These are phyloP conservation scores for Condylura cristata DNA, from an alignment of 2,113 vertebrate species.

Conservation along the genomic window DNA sequence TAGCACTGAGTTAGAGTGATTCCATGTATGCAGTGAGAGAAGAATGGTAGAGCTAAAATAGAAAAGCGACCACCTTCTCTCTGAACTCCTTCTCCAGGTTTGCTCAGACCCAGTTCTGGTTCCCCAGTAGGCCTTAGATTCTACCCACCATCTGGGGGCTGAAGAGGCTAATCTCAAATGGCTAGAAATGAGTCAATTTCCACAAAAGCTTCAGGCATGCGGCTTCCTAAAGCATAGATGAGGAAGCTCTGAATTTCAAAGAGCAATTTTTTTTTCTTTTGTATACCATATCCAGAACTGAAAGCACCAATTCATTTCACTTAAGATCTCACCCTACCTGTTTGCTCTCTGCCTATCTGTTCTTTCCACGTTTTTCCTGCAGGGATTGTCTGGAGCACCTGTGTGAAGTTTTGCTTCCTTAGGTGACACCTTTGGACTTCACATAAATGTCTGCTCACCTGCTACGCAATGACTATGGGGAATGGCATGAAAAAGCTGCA, in stretches of 20 bases:
- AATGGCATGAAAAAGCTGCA: not conserved
- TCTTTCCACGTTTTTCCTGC: not conserved
- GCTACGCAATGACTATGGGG: not conserved
- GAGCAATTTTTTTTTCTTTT: slow-evolving; percentile 74
- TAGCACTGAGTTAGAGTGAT: not conserved
- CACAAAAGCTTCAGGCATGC: slow-evolving; percentile 67
- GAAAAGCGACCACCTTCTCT: not conserved
- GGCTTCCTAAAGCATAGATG: slow-evolving; percentile 82
- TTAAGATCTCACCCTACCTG: slow-evolving; percentile 71
- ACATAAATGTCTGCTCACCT: not conserved
- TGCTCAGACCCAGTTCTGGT: slow-evolving; percentile 57
- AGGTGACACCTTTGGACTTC: rapidly evolving
- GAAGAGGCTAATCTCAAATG: slow-evolving; percentile 54
- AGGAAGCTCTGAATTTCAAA: slow-evolving; percentile 77
- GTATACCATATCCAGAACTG: slow-evolving; percentile 84
- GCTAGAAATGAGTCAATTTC: slow-evolving; percentile 80
- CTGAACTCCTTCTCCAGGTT: slow-evolving; percentile 32
- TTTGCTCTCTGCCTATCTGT: not conserved
- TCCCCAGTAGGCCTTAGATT: slow-evolving; percentile 54
- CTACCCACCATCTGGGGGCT: slow-evolving; percentile 57
- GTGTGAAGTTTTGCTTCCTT: not conserved
- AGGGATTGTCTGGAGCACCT: not conserved
- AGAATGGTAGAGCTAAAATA: not conserved
- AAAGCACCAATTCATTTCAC: slow-evolving; percentile 87
- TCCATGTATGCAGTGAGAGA: rapidly evolving